These are phyloP conservation scores for Pemphigus obesinymphae DNA, from an alignment of 1,140 invertebrate species.

Conservation along the genomic window DNA sequence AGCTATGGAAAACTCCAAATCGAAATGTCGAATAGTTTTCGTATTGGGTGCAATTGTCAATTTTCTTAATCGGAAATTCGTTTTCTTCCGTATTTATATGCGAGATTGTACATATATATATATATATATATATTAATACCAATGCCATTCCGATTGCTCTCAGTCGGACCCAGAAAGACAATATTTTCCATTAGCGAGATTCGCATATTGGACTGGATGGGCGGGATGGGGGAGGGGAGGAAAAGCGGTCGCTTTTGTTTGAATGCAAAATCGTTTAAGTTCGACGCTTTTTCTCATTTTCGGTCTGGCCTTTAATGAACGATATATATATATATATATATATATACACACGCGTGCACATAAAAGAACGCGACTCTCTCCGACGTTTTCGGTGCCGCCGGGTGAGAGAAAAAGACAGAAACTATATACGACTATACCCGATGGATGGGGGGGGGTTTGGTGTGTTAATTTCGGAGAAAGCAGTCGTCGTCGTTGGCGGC, in stretches of 20 bases:
- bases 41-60: neutral
- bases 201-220: neutral
- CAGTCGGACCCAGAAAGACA: slow-evolving; percentile 6
- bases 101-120: too few species aligned
- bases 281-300: slow-evolving; percentile 41
- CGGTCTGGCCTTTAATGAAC: slow-evolving; percentile 40
- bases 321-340: too few species aligned
- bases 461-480: slow-evolving; percentile 40
- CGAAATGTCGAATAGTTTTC: neutral
- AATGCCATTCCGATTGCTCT: neutral
- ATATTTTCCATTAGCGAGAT: slow-evolving; percentile 39
- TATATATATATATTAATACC: too few species aligned
- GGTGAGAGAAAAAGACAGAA: slow-evolving; percentile 25
- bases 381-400: neutral
- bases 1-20: neutral
- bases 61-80: neutral
- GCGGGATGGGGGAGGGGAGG: neutral
- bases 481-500: slow-evolving; percentile 22
- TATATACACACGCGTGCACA: slow-evolving; percentile 21
- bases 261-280: slow-evolving; percentile 39
- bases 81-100: neutral
- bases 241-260: slow-evolving; percentile 31
- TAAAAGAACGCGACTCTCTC: slow-evolving; percentile 12
- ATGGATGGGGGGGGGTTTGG: too few species aligned
- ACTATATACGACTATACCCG: too few species aligned